Evolutionary conservation across 2,888 invertebrate species (phyloP).

Genomic region (Chrysolina oricalcia): DNA sequence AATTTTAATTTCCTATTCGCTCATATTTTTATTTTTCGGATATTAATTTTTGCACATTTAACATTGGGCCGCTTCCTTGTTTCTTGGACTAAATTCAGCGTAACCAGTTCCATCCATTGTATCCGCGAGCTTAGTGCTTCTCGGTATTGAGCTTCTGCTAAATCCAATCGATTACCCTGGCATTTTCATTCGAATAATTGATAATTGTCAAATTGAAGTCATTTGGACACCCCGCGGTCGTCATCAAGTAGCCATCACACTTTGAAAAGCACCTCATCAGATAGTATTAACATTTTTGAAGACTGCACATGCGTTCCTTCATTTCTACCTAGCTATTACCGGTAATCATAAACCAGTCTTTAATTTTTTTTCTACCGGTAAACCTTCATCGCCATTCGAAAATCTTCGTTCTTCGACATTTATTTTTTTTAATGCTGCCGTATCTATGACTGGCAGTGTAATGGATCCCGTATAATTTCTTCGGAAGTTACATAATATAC

Average conservation of each 20-base stretch:
- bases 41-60: too few relatives aligned
- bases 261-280: constrained; percentile 14
- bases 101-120: too few relatives aligned
- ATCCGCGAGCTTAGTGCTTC: too few relatives aligned
- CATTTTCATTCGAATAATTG: constrained; percentile 6
- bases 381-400: constrained; percentile 1
- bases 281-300: constrained; percentile 16
- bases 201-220: constrained; percentile 23
- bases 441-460: constrained; percentile 17
- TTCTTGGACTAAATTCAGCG: too few relatives aligned
- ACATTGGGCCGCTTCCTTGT: too few relatives aligned
- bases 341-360: constrained; percentile 24
- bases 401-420: constrained; percentile 21
- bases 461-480: constrained; percentile 15
- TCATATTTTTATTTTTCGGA: too few relatives aligned
- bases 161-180: background rate
- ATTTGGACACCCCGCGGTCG: constrained; percentile 2
- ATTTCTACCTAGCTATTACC: constrained; percentile 22
- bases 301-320: constrained; percentile 17
- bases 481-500: background rate
- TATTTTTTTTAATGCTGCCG: background rate
- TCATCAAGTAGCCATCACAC: constrained; percentile 7
- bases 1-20: too few relatives aligned
- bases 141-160: background rate
- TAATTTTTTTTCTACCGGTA: constrained; percentile 4